phyloP scores from a whole-genome alignment of 2,113 vertebrate genomes.

The Elaphurus davidianus region DNA sequence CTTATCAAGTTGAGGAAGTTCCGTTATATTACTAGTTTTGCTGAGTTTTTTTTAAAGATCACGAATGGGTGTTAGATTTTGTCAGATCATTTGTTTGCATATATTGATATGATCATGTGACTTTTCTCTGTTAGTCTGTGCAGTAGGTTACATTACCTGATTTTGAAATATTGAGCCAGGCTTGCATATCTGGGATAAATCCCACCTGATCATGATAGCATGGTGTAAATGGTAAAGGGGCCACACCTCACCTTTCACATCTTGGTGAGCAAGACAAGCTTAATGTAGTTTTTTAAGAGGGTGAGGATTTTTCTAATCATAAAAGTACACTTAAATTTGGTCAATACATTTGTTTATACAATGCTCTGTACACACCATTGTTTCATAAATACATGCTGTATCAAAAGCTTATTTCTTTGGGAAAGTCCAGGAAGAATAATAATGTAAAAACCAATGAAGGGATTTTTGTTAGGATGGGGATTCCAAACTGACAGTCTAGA shows the following conservation, averaged over 20 bases:
- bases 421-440: neutral
- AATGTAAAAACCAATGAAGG: neutral
- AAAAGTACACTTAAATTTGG: neutral
- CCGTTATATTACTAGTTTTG: neutral
- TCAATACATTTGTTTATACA: neutral
- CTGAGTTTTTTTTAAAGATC: neutral
- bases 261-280: neutral
- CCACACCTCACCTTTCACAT: neutral
- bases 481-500: neutral
- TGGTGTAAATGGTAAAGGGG: neutral
- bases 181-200: neutral
- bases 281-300: neutral
- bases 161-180: neutral
- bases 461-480: neutral
- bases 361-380: neutral
- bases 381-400: neutral
- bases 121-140: neutral
- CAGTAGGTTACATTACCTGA: neutral
- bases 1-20: neutral
- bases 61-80: neutral
- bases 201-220: neutral
- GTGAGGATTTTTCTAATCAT: neutral
- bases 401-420: neutral
- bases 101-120: neutral
- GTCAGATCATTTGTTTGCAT: neutral